Base-by-base conservation (phyloP, 2,113 vertebrate species). In the Elgaria multicarinata region DNA sequence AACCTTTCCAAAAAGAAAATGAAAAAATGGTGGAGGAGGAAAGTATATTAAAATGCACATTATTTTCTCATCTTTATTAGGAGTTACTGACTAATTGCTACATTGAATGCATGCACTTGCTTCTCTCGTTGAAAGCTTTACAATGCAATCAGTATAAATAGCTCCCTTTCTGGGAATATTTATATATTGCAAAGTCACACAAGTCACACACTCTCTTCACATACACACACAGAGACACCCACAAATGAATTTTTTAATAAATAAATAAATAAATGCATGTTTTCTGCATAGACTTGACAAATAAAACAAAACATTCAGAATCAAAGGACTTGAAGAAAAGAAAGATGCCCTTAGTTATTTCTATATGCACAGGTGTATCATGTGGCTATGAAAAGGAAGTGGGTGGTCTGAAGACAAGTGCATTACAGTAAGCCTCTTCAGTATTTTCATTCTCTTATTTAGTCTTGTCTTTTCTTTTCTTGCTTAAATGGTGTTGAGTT, bases 301-400 rank as follows among this genome's bases (percentile, higher is more conserved):
- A 89, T 88, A 91, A 87, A 91, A 72, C 16, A n/a, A 80, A 82
- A 64, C 2, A 26, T 46, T 75, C 72, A 1, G 0, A 75, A 53
- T 50, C 86, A 86, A 44, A 86, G 58, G 79, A 66, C 14, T 76
- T 78, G 66, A 76, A 78, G 28, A 42, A 50, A 81, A 31, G 31
- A 76, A 92, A 86, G 42, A 86, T 0, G 0, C 75, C 44, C 36
- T 14, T 82, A 91, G 86, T 71, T 87, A 67, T 87, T 89, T 75
- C 66, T 85, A 28, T 1, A 0, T 83, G 74, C 50, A 85, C 14
- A 0, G 53, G 84, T 85, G 46, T 42, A 31, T 31, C 83, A 69
- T 86, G 69, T 42, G 71, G 4, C 66, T 64, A 86, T 67, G 75
- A 44, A 92, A 89, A 92, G 90, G 93, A 94, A 93, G 89, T 39